Base-by-base conservation (phyloP, 2,888 invertebrate genomes). In the Pseudanteris insignis region DNA sequence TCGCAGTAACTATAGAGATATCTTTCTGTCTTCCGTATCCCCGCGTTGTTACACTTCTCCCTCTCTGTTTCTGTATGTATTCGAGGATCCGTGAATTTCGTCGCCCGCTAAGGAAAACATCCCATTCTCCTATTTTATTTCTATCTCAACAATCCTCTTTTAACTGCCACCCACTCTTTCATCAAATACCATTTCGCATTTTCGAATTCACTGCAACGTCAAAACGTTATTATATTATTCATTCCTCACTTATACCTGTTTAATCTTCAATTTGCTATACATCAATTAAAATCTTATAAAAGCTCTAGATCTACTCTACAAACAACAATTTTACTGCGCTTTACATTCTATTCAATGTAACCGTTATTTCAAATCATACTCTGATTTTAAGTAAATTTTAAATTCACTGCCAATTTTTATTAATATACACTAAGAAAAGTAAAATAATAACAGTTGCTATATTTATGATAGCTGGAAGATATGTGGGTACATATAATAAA, bases 71-170 rank as follows among this genome's bases (percentile, higher is more conserved):
- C 59, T 43, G 40, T 63, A 41, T 36, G 63, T 60, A 61, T 64
- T 66, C 64, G 65, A 67, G 66, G 66, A 70, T 67, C 65, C 60
- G 67, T 68, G 65, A 69, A 70, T 70, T 70, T 69, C 67, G 68
- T 67, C 70, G 68, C 63, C 69, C 64, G 67, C 67, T 62, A 69
- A 71, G 65, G 68, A 71, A 73, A 74, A 75, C 70, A 75, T 70
- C 67, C 68, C 67, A 63, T 63, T 64, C 63, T 67, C 69, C 70
- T 67, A 64, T 61, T 65, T 65, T 64, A 69, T 64, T 54, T 59
- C 63, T 61, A 41, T 62, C 64, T 48, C 62, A 28, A 50, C 61
- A 62, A 43, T 50, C 57, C 51, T 50, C 46, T 48, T 57, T 38
- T 36, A 43, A 59, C 63, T 29, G 32, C 36, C 51, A 50, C 63